Percentiles rank a stretch among this genome's conserved stretches.
Evolutionary conservation across 2,113 vertebrate genomes (phyloP).

Genomic region (Picathartes gymnocephalus): DNA sequence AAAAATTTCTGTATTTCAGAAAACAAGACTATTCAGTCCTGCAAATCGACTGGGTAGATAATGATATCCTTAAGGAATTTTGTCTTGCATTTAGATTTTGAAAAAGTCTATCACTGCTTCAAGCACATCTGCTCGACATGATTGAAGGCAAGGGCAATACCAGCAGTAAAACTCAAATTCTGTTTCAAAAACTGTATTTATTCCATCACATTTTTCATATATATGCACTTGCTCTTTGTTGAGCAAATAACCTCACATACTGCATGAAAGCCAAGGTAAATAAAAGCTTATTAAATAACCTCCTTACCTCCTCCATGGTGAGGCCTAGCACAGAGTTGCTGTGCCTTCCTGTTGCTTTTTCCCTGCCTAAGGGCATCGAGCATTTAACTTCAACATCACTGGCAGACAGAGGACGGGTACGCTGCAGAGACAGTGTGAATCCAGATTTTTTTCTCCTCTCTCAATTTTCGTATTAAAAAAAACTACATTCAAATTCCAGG

Average conservation of each 20-base stretch:
- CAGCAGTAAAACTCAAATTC: background rate
- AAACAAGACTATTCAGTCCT: background rate
- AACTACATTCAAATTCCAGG: background rate
- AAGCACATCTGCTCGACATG: background rate
- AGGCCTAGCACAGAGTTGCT: constrained; percentile 80
- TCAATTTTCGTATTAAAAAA: background rate
- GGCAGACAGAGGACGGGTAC: constrained; percentile 76
- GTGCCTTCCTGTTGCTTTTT: constrained; percentile 72
- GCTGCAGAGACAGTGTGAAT: constrained; percentile 62
- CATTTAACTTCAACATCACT: constrained; percentile 78
- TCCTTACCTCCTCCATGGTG: constrained; percentile 87
- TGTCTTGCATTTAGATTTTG: background rate
- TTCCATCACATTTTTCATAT: background rate
- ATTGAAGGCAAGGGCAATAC: background rate
- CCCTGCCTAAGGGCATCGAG: constrained; percentile 64
- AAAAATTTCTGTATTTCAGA: background rate
- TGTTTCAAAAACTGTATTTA: background rate
- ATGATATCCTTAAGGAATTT: background rate
- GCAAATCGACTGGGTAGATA: background rate
- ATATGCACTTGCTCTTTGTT: background rate
- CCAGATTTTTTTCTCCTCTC: background rate
- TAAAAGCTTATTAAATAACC: background rate
- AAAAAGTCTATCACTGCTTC: background rate
- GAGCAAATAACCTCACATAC: background rate
- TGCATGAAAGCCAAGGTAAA: background rate